Conservation (phyloP, 2,113 vertebrate species). For the Dicrurus megarhynchus region DNA sequence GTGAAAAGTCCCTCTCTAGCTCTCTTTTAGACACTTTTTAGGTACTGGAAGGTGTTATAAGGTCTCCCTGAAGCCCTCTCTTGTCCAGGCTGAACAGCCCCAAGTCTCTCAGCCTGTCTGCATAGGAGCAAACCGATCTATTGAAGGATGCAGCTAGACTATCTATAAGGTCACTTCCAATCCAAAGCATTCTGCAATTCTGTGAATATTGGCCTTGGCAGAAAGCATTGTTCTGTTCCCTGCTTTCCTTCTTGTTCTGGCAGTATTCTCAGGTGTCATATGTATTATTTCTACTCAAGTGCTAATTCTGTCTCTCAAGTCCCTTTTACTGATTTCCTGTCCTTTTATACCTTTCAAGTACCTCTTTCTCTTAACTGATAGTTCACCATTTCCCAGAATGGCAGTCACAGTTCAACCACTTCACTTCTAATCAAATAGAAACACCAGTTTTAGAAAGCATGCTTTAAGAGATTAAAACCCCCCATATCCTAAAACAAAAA, state of each 20-base stretch:
- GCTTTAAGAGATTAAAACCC: background rate
- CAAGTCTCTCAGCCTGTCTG: background rate
- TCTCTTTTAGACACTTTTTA: too few relatives aligned
- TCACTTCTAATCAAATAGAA: background rate
- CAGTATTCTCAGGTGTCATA: background rate
- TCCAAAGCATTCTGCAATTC: too few relatives aligned
- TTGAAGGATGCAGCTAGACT: too few relatives aligned
- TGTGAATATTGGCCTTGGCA: background rate
- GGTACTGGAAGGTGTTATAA: background rate
- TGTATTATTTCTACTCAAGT: background rate
- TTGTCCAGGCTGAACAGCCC: background rate
- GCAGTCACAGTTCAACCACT: background rate
- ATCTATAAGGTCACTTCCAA: background rate
- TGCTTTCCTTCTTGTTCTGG: background rate
- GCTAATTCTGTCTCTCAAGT: background rate
- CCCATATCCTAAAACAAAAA: background rate
- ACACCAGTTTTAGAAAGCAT: background rate
- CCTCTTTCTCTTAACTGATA: background rate
- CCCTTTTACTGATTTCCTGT: background rate
- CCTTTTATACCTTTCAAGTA: background rate
- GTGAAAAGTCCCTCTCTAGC: background rate
- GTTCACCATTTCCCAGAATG: background rate
- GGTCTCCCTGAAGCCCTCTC: background rate
- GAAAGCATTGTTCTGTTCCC: background rate
- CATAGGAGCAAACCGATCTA: background rate